These are phyloP conservation scores for Heliconius cydno DNA, from an alignment of 2,888 invertebrate genomes.

Conservation along the genomic window DNA sequence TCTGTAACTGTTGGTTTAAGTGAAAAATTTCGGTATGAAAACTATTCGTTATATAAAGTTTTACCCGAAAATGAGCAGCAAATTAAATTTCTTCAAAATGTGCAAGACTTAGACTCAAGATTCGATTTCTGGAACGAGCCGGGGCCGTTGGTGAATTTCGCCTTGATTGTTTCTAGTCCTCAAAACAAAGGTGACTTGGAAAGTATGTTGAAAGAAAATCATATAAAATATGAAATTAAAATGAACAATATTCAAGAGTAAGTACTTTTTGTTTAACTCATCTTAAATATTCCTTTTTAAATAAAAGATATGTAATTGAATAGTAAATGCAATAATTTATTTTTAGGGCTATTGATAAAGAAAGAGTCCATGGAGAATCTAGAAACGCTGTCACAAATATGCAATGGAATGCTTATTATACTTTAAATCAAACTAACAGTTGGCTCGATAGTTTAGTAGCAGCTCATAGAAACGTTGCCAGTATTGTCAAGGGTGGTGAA, in stretches of 20 bases:
- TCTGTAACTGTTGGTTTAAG: constrained; percentile 40
- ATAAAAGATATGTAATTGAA: background rate
- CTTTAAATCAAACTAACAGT: constrained; percentile 82
- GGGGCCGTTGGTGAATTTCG: constrained; percentile 59
- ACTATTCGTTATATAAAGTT: constrained; percentile 81
- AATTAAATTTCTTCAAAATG: constrained; percentile 71
- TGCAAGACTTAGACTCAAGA: constrained; percentile 68
- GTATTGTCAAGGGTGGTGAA: constrained; percentile 66
- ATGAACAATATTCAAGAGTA: constrained; percentile 80
- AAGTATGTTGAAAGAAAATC: constrained; percentile 59
- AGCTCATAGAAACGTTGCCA: constrained; percentile 73
- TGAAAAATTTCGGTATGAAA: constrained; percentile 67
- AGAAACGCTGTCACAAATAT: constrained; percentile 64
- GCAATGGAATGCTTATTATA: constrained; percentile 85
- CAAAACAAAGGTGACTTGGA: constrained; percentile 64
- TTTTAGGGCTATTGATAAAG: constrained; percentile 80
- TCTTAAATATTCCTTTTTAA: too few relatives aligned
- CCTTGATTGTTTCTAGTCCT: constrained; percentile 75
- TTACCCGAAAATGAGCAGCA: constrained; percentile 77
- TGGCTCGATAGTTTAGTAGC: constrained; percentile 82
- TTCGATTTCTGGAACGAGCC: constrained; percentile 78
- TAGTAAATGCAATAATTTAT: background rate
- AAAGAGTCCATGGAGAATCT: constrained; percentile 62
- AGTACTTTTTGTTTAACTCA: constrained; percentile 51
- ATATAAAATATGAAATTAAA: constrained; percentile 69